Conservation (phyloP, 2,888 invertebrate genomes). For the Caenorhabditis sp. region DNA sequence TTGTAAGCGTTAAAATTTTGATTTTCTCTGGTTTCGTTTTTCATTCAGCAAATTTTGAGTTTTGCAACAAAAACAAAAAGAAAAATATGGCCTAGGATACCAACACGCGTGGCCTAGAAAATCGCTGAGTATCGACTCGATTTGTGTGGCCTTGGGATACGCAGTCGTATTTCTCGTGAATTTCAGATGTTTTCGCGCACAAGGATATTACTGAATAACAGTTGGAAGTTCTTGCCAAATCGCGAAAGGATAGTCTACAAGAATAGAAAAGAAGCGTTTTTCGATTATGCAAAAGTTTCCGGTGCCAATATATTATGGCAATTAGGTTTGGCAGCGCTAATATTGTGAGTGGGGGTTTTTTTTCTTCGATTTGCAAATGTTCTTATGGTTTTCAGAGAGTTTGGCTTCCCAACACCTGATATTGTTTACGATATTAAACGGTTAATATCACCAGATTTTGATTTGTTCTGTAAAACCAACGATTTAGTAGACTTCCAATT, state of each 20-base stretch:
- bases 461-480: constrained; percentile 47
- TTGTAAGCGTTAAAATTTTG: no score
- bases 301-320: constrained; percentile 50
- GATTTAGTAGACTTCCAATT: constrained; percentile 52
- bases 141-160: background rate
- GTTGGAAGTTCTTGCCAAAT: constrained; percentile 44
- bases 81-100: background rate
- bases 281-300: constrained; percentile 53
- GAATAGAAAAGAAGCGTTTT: constrained; percentile 46
- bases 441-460: constrained; percentile 58
- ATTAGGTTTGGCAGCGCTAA: constrained; percentile 43
- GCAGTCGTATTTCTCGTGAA: background rate
- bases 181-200: constrained; percentile 29
- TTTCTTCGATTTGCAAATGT: background rate
- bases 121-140: background rate
- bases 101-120: background rate
- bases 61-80: background rate
- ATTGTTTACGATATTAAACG: constrained; percentile 56
- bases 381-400: constrained; percentile 45
- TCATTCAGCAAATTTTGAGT: no score
- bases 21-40: no score
- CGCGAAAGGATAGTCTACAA: constrained; percentile 42
- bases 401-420: constrained; percentile 60
- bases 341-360: constrained; percentile 47
- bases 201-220: constrained; percentile 25